These are phyloP conservation scores for Liparis tanakae DNA, from an alignment of 2,797 vertebrate species.

Conservation along the genomic window DNA sequence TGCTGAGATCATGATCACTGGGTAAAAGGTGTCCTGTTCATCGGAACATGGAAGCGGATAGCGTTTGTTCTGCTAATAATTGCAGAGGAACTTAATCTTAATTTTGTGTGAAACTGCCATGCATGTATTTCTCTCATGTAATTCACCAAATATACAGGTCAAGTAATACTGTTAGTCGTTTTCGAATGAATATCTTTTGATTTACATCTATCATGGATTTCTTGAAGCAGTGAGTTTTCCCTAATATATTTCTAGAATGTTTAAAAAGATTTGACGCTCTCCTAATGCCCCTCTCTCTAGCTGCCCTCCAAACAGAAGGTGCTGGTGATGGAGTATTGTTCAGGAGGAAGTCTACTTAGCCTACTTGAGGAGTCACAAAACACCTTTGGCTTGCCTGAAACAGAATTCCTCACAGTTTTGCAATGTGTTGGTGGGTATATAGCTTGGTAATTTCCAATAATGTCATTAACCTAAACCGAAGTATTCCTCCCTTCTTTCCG, in stretches of 20 bases:
- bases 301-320: conserved; percentile 90
- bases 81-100: neutral
- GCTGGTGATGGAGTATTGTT: conserved; percentile 95
- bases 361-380: conserved; percentile 90
- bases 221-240: neutral
- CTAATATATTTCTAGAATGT: neutral
- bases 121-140: neutral
- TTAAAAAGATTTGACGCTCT: neutral
- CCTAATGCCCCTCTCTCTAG: conserved; percentile 57
- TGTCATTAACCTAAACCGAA: neutral
- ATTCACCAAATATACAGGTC: neutral
- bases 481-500: neutral
- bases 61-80: neutral
- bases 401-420: conserved; percentile 93
- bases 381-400: conserved; percentile 89
- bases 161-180: neutral
- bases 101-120: neutral
- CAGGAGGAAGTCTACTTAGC: conserved; percentile 91
- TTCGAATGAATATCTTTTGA: neutral
- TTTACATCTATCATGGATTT: neutral
- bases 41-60: neutral
- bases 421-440: conserved; percentile 89
- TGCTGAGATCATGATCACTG: neutral
- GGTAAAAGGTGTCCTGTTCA: neutral
- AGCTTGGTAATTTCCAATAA: neutral